Evolutionary conservation across 2,888 invertebrate genomes (phyloP).

Genomic region (Agrilus biguttatus): DNA sequence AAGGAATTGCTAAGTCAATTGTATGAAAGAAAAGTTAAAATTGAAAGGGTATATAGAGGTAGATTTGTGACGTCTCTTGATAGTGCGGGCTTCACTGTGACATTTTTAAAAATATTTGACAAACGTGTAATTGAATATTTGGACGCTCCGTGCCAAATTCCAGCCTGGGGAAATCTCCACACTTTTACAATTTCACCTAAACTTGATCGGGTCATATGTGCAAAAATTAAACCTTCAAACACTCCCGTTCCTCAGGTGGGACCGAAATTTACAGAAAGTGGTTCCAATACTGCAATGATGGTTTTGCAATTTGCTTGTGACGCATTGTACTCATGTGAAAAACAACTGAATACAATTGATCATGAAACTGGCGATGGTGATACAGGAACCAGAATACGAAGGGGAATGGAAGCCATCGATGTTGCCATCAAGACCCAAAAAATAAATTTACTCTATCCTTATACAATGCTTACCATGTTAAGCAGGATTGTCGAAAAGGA

Average conservation of each 20-base stretch:
- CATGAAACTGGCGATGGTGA: constrained; percentile 60
- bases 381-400: constrained; percentile 40
- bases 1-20: constrained; percentile 24
- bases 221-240: neutral
- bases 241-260: constrained; percentile 13
- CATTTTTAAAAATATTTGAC: constrained; percentile 43
- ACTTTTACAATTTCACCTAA: neutral
- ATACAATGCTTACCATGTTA: constrained; percentile 22
- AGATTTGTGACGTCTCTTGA: constrained; percentile 59
- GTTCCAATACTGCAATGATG: constrained; percentile 20
- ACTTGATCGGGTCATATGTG: constrained; percentile 1
- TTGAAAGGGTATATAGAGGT: constrained; percentile 26
- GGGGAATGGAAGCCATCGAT: constrained; percentile 21
- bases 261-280: constrained; percentile 19
- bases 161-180: constrained; percentile 32
- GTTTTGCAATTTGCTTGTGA: constrained; percentile 32
- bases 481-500: constrained; percentile 49
- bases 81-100: constrained; percentile 64
- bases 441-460: constrained; percentile 19
- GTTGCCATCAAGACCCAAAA: constrained; percentile 15
- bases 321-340: constrained; percentile 44
- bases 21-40: constrained; percentile 11
- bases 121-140: constrained; percentile 37
- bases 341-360: constrained; percentile 51
- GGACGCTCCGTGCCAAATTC: constrained; percentile 42